phyloP scores from a whole-genome alignment of 2,797 vertebrate species.

The Oophaga sylvatica region DNA sequence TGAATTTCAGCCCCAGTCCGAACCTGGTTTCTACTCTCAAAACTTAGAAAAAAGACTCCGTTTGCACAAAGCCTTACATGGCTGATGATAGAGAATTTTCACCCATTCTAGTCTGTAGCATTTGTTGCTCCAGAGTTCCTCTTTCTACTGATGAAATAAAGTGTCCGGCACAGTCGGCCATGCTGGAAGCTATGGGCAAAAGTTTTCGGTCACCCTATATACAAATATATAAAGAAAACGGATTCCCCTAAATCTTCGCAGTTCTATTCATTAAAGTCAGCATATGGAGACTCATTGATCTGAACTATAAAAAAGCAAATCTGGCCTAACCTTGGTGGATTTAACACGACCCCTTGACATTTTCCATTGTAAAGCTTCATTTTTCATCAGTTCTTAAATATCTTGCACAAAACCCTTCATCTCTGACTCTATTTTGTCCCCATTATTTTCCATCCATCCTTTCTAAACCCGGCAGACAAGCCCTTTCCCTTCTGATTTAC shows the following conservation, averaged over 20 bases:
- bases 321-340: too few relatives aligned
- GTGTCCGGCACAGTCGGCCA: neutral
- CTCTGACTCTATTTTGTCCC: neutral
- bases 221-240: neutral
- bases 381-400: neutral
- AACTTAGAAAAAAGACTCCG: too few relatives aligned
- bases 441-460: neutral
- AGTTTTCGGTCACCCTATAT: neutral
- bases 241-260: neutral
- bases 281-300: neutral
- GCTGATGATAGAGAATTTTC: too few relatives aligned
- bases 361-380: neutral
- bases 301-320: neutral
- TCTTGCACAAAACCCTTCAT: neutral
- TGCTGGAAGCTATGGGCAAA: neutral
- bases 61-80: too few relatives aligned
- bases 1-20: too few relatives aligned
- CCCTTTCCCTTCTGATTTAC: constrained; percentile 5
- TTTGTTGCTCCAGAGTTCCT: neutral
- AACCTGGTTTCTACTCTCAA: too few relatives aligned
- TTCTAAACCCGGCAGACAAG: neutral
- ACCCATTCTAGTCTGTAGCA: too few relatives aligned
- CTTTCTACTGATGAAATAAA: neutral
- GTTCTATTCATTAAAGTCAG: neutral
- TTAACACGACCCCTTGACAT: neutral